Evolutionary conservation across 1,140 invertebrate genomes (phyloP), one percentile per base, ranked within the genome.

Genomic region (Heterodera schachtii): DNA sequence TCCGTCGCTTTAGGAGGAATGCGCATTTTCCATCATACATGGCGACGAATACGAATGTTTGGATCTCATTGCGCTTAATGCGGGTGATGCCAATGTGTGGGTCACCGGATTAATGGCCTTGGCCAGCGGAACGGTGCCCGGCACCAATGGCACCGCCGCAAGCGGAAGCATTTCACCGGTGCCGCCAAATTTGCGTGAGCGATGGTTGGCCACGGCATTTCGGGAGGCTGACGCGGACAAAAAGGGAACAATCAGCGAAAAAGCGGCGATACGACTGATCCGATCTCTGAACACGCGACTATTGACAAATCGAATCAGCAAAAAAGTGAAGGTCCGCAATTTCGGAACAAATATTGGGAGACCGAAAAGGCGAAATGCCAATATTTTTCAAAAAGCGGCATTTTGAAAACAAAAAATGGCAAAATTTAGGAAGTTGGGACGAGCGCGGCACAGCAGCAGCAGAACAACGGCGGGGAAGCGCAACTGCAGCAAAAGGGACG

Each of bases 61-160:
- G 70, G 93, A 93, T 88, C 87, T 93, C 73, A 91, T 93, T 73
- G 93, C 93, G 16, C 90, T 91, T 71, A 91, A 91, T 43, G 90
- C 92, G 9, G 93, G 93, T 82, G 93, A 93, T 86, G 92, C 93
- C 9, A 93, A 93, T 84, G 93, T 93, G 78, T 93, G 93, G 93
- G 91, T 77, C 43, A 87, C 88, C 16, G 90, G 87, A 19, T 83
- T 90, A 8, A 90, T 90, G 84, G 85, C 88, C 16, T 75, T 89
- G 43, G 89, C 87, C 69, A 79, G 81, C 67, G 85, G 77, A 60
- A 79, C 81, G 83, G 70, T 81, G 81, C 21, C 71, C 70, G 31
- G 84, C 73, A 43, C 57, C 52, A 4, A 81, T 80, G 79, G 80
- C 83, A 41, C 84, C 81, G 13, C 52, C 86, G 13, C 76, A 83